Conservation (phyloP, 2,113 vertebrate genomes). For the Ancistrus triradiatus region DNA sequence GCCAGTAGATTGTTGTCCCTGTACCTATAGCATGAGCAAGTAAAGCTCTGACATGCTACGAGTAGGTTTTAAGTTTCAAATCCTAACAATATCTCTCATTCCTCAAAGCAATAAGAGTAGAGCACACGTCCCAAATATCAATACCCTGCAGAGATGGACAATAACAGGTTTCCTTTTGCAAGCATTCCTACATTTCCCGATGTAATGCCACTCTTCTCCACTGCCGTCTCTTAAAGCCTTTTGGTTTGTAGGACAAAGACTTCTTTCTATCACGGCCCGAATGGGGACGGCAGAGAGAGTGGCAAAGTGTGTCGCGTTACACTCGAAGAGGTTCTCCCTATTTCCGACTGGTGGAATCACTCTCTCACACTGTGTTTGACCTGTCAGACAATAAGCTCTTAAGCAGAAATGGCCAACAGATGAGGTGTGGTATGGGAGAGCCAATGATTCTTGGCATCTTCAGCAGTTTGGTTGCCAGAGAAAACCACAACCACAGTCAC, state of each 20-base stretch:
- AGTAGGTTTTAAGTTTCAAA: too few relatives aligned
- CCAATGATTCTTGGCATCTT: not conserved
- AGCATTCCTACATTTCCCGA: too few relatives aligned
- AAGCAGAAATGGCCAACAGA: slow-evolving; percentile 12
- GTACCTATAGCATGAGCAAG: too few relatives aligned
- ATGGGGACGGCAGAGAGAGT: slow-evolving; percentile 33
- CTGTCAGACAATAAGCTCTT: slow-evolving; percentile 26
- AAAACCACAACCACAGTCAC: too few relatives aligned
- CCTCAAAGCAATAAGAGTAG: too few relatives aligned
- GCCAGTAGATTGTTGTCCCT: too few relatives aligned
- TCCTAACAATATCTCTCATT: too few relatives aligned
- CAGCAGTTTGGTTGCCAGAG: not conserved
- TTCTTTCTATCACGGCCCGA: slow-evolving; percentile 53
- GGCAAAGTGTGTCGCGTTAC: slow-evolving; percentile 61
- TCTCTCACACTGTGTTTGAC: slow-evolving; percentile 46
- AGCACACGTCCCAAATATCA: too few relatives aligned
- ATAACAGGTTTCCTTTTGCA: too few relatives aligned
- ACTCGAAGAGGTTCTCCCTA: slow-evolving; percentile 51
- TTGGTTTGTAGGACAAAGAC: slow-evolving; percentile 56
- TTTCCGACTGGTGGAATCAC: slow-evolving; percentile 49
- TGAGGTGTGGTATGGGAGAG: slow-evolving; percentile 12
- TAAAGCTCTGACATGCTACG: too few relatives aligned
- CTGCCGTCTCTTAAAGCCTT: slow-evolving; percentile 38
- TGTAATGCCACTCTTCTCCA: slow-evolving; percentile 63
- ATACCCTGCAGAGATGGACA: too few relatives aligned